Evolutionary conservation across 2,888 invertebrate genomes (phyloP), one percentile per base, ranked within the genome.

Genomic region (Leptopilina myrica): DNA sequence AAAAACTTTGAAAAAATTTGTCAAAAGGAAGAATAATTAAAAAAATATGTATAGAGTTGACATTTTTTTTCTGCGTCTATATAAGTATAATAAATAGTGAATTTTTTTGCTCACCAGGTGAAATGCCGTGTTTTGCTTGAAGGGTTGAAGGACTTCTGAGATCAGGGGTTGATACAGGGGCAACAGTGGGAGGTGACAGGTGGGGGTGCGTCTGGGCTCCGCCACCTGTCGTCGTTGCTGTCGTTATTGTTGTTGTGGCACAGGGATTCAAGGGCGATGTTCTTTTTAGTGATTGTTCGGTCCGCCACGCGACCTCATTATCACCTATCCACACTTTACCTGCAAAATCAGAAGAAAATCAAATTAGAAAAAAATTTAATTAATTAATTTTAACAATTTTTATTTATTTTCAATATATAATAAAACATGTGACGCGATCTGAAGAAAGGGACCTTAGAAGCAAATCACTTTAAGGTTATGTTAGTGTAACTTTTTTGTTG

Each of bases 261-360:
- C 88, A 86, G 9, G 88, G 86, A 81, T 84, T 86, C 78, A 87
- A 75, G 80, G 89, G 90, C 76, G 90, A 90, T 77, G 87, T 87
- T 85, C 90, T 89, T 84, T 90, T 90, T 75, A 89, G 87, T 73
- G 86, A 86, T 84, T 90, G 90, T 75, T 91, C 91, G 78, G 89
- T 89, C 80, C 89, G 89, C 91, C 91, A 91, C 86, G 89, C 84
- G 73, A 88, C 88, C 78, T 91, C 91, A 86, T 86, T 90, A 79
- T 91, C 91, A 75, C 89, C 89, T 79, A 90, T 86, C 91, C 91
- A 91, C 79, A 90, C 82, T 87, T 91, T 91, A 75, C 90, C 91
- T 91, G 86, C 8, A 81, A 81, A 62, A 69, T 53, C 77, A 59
- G 53, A 78, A 8, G 7, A 5, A 40, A 49, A 15, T 76, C 20